Evolutionary conservation across 2,888 invertebrate species (phyloP).

Genomic region (Neoascia interrupta): DNA sequence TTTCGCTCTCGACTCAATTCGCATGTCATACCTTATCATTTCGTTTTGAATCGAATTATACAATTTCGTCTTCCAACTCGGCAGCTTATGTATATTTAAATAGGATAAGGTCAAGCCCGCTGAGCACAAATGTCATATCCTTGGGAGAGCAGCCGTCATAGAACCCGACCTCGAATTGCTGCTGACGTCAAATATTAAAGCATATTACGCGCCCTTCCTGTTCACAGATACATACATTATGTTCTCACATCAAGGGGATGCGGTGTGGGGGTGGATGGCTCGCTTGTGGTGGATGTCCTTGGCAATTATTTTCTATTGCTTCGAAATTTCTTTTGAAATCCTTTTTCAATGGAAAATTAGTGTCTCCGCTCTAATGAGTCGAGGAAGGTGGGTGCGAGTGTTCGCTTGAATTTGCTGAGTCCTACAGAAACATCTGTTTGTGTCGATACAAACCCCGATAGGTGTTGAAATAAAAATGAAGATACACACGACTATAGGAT

Average conservation of each 20-base stretch:
- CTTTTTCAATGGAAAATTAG: slow-evolving; percentile 34
- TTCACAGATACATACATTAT: background rate
- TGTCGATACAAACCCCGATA: background rate
- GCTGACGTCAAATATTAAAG: slow-evolving; percentile 37
- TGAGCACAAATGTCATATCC: slow-evolving; percentile 21
- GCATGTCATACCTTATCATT: slow-evolving; percentile 19
- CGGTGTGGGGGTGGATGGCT: background rate
- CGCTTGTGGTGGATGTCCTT: slow-evolving; percentile 19
- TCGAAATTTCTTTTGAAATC: slow-evolving; percentile 1
- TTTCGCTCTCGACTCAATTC: background rate
- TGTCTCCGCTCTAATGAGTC: background rate
- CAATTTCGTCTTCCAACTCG: background rate
- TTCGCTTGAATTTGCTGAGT: slow-evolving; percentile 13
- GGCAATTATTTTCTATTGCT: slow-evolving; percentile 29
- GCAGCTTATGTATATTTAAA: background rate
- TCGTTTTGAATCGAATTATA: slow-evolving; percentile 16
- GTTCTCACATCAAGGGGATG: no score
- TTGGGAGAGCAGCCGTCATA: slow-evolving; percentile 10
- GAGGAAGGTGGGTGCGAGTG: background rate
- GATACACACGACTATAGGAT: no score
- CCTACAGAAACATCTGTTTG: background rate
- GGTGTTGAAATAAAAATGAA: background rate
- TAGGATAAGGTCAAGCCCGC: slow-evolving; percentile 18
- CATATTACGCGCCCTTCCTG: slow-evolving; percentile 7
- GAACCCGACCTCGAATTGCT: background rate